Evolutionary conservation across 2,797 vertebrate genomes (phyloP).

Genomic region (Typhlichthys subterraneus): DNA sequence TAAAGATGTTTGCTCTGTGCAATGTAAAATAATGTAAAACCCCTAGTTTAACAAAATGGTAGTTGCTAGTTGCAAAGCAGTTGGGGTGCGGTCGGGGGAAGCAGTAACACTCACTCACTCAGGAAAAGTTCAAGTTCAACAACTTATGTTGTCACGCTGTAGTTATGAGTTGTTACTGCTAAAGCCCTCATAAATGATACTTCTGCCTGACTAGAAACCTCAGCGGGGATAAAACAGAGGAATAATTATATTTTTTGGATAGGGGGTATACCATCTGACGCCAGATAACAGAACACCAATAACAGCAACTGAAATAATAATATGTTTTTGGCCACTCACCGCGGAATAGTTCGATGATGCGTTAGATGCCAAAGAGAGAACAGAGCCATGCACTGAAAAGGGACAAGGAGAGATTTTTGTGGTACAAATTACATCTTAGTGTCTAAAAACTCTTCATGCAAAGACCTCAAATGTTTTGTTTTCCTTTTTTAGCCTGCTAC

Average conservation of each 20-base stretch:
- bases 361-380: conserved; percentile 94
- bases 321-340: conserved; percentile 78
- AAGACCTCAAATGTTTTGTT: background rate
- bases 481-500: background rate
- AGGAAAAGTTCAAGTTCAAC: no score
- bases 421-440: background rate
- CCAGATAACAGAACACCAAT: background rate
- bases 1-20: no score
- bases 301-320: background rate
- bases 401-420: conserved; percentile 1
- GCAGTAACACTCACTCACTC: no score
- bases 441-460: background rate
- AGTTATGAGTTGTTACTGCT: background rate
- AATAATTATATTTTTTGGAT: background rate
- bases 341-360: conserved; percentile 96
- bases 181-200: background rate
- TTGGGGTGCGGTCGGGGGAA: background rate
- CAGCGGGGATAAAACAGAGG: background rate
- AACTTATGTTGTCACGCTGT: background rate
- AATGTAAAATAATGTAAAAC: no score
- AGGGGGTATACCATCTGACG: background rate
- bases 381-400: conserved; percentile 92
- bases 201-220: background rate
- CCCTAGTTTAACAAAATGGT: background rate
- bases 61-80: background rate